Evolutionary conservation across 2,797 vertebrate genomes (phyloP).

Genomic region (Thalassophryne amazonica): DNA sequence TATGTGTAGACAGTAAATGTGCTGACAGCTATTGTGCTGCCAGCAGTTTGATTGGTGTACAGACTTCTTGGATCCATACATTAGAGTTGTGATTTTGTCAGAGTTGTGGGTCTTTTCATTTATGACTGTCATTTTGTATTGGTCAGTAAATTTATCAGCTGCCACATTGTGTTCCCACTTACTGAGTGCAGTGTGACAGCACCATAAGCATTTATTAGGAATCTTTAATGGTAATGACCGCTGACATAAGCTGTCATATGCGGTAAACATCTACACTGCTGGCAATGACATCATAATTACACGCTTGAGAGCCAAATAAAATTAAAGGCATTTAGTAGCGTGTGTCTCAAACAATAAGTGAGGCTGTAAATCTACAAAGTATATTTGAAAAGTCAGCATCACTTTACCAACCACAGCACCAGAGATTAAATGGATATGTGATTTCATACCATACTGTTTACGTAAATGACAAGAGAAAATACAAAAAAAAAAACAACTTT

Average conservation of each 20-base stretch:
- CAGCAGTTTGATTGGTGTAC: too few species aligned
- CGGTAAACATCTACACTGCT: slow-evolving; percentile 24
- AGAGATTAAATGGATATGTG: slow-evolving; percentile 1
- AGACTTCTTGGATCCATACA: too few species aligned
- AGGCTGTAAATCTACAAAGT: slow-evolving; percentile 1
- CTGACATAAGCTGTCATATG: slow-evolving; percentile 42
- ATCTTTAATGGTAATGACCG: slow-evolving; percentile 24
- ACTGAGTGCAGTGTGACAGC: slow-evolving; percentile 7
- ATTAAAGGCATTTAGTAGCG: slow-evolving; percentile 30
- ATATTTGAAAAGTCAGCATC: not conserved
- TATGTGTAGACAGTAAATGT: too few species aligned
- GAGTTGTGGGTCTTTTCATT: too few species aligned
- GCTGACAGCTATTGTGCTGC: too few species aligned
- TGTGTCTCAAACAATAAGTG: slow-evolving; percentile 11
- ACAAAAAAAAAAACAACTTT: too few species aligned
- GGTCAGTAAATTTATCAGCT: not conserved
- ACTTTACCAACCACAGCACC: slow-evolving; percentile 1
- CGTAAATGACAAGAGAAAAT: too few species aligned
- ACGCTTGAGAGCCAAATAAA: slow-evolving; percentile 31
- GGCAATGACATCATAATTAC: slow-evolving; percentile 33
- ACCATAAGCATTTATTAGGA: slow-evolving; percentile 19
- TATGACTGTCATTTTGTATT: too few species aligned
- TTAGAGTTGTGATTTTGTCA: too few species aligned
- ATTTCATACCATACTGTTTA: too few species aligned
- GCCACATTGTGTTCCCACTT: not conserved